These are phyloP conservation scores for Hydroisotoma schaefferi DNA, from an alignment of 2,888 invertebrate genomes.

Conservation along the genomic window DNA sequence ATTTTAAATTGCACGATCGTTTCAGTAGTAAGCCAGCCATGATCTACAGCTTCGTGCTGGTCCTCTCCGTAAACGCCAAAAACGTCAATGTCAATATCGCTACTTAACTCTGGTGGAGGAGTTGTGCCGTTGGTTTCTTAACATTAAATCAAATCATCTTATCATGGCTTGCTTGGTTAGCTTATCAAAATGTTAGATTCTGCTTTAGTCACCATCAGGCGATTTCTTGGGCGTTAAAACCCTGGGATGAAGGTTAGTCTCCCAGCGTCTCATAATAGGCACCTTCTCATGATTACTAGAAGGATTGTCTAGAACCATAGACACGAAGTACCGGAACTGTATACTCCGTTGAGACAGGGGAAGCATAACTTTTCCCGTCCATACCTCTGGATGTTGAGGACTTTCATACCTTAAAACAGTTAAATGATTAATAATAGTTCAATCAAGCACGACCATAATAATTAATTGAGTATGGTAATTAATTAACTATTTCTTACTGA, in stretches of 20 bases:
- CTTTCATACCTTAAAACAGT: conserved; percentile 45
- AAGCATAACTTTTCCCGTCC: conserved; percentile 64
- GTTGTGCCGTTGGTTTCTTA: neutral
- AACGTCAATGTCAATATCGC: conserved; percentile 41
- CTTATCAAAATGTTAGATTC: neutral
- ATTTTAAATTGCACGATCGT: conserved; percentile 80
- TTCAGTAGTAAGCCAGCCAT: conserved; percentile 81
- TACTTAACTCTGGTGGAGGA: no score
- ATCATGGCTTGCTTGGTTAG: neutral
- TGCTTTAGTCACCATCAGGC: conserved; percentile 17
- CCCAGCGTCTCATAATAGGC: conserved; percentile 72
- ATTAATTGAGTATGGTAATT: neutral
- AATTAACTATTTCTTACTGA: conserved; percentile 24
- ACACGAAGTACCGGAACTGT: conserved; percentile 66
- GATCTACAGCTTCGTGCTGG: conserved; percentile 58
- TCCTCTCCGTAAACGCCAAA: conserved; percentile 64
- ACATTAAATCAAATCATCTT: neutral
- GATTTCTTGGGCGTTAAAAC: conserved; percentile 53
- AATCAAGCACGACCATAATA: neutral
- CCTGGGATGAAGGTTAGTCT: conserved; percentile 69
- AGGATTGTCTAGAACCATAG: conserved; percentile 62
- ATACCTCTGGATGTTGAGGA: conserved; percentile 53
- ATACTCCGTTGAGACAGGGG: conserved; percentile 63
- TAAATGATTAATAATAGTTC: conserved; percentile 11
- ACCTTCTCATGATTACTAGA: conserved; percentile 54